A percentile compares a stretch with the other conserved stretches of the same genome.
Evolutionary conservation across 2,113 vertebrate species (phyloP).

Genomic region (Cricetomys ansorgei): DNA sequence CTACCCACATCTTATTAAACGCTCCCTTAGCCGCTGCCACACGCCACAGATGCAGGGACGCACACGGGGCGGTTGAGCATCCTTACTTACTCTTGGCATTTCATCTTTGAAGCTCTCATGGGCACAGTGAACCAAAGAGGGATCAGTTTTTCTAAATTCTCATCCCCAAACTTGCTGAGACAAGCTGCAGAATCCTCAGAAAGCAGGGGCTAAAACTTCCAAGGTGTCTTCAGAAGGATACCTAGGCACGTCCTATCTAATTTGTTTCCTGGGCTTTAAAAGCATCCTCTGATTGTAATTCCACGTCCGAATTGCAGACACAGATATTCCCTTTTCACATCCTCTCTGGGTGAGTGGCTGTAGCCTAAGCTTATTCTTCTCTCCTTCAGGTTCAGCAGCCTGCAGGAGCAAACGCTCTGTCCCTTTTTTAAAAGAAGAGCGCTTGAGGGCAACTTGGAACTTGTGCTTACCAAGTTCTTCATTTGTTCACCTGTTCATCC

Average conservation of each 20-base stretch:
- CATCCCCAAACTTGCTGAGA: background rate
- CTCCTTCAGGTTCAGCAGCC: background rate
- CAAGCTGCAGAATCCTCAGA: background rate
- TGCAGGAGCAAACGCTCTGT: background rate
- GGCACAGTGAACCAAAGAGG: background rate
- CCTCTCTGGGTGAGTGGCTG: slow-evolving; percentile 21
- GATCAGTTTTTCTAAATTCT: slow-evolving; percentile 54
- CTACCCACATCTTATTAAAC: slow-evolving; percentile 62
- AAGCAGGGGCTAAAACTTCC: background rate
- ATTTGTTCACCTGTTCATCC: background rate
- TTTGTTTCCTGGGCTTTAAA: background rate
- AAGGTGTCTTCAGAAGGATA: background rate
- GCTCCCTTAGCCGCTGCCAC: background rate
- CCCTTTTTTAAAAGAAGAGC: background rate
- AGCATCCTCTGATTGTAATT: background rate
- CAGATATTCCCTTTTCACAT: slow-evolving; percentile 39
- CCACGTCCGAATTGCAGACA: background rate
- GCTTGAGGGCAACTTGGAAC: background rate
- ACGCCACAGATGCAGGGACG: too few relatives aligned
- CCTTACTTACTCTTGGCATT: background rate
- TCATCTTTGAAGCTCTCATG: slow-evolving; percentile 30
- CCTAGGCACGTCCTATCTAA: background rate
- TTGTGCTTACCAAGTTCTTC: background rate
- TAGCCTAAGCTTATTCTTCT: background rate
- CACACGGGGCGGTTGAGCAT: rapidly evolving